Percentiles rank a stretch among this genome's conserved stretches.
Evolutionary conservation across 2,888 invertebrate genomes (phyloP).

Genomic region (Kuschelorhynchus macadamiae): DNA sequence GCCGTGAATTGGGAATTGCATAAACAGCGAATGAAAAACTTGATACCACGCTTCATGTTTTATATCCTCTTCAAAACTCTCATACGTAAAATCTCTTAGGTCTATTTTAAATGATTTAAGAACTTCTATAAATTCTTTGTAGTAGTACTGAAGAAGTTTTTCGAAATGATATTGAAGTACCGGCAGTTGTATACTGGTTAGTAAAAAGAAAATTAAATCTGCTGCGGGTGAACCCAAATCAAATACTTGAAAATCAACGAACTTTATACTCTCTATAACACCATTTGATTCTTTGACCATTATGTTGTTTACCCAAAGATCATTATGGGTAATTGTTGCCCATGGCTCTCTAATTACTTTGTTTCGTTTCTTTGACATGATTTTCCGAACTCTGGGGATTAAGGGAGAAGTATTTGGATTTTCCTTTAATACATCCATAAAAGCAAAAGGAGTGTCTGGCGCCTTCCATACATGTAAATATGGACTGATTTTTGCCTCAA

Average conservation of each 20-base stretch:
- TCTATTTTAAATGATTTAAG: constrained; percentile 62
- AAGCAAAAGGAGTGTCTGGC: not conserved
- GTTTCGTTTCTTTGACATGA: constrained; percentile 8
- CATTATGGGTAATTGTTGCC: constrained; percentile 71
- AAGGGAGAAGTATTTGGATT: constrained; percentile 24
- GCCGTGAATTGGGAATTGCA: constrained; percentile 56
- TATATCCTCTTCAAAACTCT: constrained; percentile 65
- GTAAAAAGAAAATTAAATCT: constrained; percentile 72
- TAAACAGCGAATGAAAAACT: constrained; percentile 66
- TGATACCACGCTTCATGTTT: constrained; percentile 62
- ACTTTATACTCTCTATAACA: constrained; percentile 61
- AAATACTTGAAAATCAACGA: constrained; percentile 74
- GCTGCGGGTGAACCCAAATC: constrained; percentile 69
- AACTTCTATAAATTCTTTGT: constrained; percentile 66
- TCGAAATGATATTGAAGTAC: constrained; percentile 67
- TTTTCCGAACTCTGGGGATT: constrained; percentile 2
- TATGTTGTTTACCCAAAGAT: constrained; percentile 75
- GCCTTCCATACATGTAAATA: constrained; percentile 55
- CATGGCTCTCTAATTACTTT: constrained; percentile 59
- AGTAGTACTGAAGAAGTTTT: constrained; percentile 69
- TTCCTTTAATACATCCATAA: constrained; percentile 21
- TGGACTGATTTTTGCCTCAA: constrained; percentile 63
- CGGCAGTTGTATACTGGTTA: constrained; percentile 68
- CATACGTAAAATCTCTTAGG: constrained; percentile 63
- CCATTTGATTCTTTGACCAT: constrained; percentile 68